phyloP scores from a whole-genome alignment of 2,888 invertebrate species.

The Gortyna flavago region DNA sequence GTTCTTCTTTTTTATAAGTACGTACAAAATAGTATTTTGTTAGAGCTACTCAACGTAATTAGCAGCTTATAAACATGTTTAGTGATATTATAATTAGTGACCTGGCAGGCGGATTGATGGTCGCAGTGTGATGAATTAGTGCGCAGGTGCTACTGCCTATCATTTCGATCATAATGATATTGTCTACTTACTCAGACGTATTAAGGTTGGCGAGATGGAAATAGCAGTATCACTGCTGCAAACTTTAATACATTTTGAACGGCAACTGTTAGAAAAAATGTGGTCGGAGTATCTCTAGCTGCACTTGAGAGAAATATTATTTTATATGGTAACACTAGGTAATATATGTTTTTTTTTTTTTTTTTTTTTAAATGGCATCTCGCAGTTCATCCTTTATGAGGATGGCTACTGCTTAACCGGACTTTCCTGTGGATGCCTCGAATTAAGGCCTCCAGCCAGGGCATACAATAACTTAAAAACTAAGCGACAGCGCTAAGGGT shows the following conservation, averaged over 20 bases:
- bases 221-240: neutral
- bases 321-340: too few relatives aligned
- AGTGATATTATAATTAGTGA: slow-evolving; percentile 40
- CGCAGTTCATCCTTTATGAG: too few relatives aligned
- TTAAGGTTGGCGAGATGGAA: neutral
- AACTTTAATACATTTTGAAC: neutral
- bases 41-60: neutral
- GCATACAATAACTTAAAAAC: too few relatives aligned
- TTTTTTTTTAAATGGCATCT: too few relatives aligned
- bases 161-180: slow-evolving; percentile 25
- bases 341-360: too few relatives aligned
- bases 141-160: slow-evolving; percentile 25
- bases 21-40: neutral
- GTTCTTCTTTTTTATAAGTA: neutral
- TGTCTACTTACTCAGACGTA: slow-evolving; percentile 9
- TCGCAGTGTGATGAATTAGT: slow-evolving; percentile 28
- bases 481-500: too few relatives aligned
- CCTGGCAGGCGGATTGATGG: slow-evolving; percentile 22
- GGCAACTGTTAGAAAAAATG: neutral
- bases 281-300: neutral
- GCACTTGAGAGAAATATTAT: neutral
- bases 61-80: slow-evolving; percentile 24
- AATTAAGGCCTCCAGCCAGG: too few relatives aligned
- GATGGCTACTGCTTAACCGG: too few relatives aligned
- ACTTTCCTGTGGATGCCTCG: too few relatives aligned